Percentiles rank a stretch among this genome's conserved stretches.
Conservation (phyloP, 2,888 invertebrate genomes). For the Monopis laevigella region DNA sequence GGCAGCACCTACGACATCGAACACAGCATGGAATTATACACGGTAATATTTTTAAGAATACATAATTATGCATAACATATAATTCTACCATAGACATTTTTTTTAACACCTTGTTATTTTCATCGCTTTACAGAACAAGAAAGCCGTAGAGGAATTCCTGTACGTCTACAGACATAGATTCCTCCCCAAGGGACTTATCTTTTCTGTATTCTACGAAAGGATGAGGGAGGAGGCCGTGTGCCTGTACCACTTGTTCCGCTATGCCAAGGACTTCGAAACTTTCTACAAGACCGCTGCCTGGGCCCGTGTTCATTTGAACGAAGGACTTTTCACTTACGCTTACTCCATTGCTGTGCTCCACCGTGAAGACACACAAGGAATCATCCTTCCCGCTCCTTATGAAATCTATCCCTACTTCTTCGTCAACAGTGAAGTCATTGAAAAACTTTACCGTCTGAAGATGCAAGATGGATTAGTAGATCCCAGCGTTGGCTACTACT, state of each 20-base stretch:
- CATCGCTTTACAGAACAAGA: constrained; percentile 40
- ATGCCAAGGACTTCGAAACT: constrained; percentile 68
- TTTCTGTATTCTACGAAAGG: constrained; percentile 55
- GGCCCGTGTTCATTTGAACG: constrained; percentile 68
- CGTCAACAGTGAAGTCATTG: constrained; percentile 66
- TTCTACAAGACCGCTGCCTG: constrained; percentile 68
- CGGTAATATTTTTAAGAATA: constrained; percentile 33
- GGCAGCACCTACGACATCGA: constrained; percentile 41
- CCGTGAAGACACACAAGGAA: constrained; percentile 62
- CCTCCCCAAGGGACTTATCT: constrained; percentile 53
- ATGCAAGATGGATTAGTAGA: constrained; percentile 37
- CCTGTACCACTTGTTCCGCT: constrained; percentile 66
- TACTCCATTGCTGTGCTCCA: constrained; percentile 68
- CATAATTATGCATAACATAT: not conserved
- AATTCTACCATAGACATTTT: not conserved
- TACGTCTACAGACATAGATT: constrained; percentile 46
- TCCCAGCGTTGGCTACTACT: constrained; percentile 34
- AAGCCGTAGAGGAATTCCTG: constrained; percentile 51
- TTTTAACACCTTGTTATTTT: not conserved
- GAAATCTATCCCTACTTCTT: constrained; percentile 74
- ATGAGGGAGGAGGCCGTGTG: constrained; percentile 56
- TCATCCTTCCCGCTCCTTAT: constrained; percentile 73
- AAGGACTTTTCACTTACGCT: constrained; percentile 70
- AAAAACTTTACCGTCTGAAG: constrained; percentile 46
- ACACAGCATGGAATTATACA: constrained; percentile 42